Base-by-base conservation (phyloP, 2,113 vertebrate species). In the Anser cygnoides region DNA sequence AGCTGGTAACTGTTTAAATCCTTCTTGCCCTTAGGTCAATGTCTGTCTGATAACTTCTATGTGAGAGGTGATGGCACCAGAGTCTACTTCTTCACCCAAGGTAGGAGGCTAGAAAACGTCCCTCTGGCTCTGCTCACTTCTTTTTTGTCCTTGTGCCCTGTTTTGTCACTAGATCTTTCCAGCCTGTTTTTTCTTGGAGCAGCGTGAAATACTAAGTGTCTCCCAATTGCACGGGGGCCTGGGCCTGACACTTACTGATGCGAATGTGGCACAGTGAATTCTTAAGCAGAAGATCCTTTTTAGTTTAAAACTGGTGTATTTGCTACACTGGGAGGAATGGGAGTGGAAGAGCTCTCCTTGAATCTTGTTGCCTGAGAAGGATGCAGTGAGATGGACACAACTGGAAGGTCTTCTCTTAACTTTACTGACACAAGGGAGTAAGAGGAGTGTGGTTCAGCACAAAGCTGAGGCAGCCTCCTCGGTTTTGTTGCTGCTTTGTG, bases 71-170 rank as follows among this genome's bases (percentile, higher is more conserved):
- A 99, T 95, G 99, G 99, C 73, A 99, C 99, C 58, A 98, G 99
- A 93, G 99, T 99, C 50, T 99, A 99, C 97, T 99, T 99, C 98
- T 99, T 99, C 94, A 99, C 99, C 54, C 99, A 99, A 99, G 99
- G 99, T 99, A 98, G 35, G 84, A 88, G 55, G 80, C 71, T 78
- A 49, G 26, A 95, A 94, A 80, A 72, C 20, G 31, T 67, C 17
- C 23, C 19, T 37, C 29, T 71, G 50, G n/a, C 25, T 59, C 31
- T 46, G 19, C 59, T 87, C 41, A 19, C 18, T 3, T 22, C 43
- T 49, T 82, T 66, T 66, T 63, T 71, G 23, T 78, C 61, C 37
- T 26, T 25, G 4, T 44, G 46, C 43, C 43, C 41, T 86, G 72
- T 86, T 81, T 86, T 81, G 26, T 89, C 13, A 2, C 39, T 37